phyloP scores from a whole-genome alignment of 2,113 vertebrate species.

The Odontophorus gujanensis region DNA sequence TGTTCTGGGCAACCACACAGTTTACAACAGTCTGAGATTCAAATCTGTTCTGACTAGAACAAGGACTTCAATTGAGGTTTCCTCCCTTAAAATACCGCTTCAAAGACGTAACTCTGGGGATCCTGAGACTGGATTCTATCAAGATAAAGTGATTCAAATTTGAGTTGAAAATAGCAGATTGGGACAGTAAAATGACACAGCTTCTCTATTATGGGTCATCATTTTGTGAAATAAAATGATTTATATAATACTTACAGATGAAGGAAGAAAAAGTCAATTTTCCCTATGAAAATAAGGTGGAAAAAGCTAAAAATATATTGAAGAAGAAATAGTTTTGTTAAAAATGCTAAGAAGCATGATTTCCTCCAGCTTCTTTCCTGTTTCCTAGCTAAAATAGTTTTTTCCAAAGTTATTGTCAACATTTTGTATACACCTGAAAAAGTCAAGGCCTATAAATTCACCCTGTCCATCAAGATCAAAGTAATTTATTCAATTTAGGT shows the following conservation, averaged over 20 bases:
- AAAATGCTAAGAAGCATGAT: not conserved
- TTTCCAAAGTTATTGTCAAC: not conserved
- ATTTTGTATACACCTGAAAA: not conserved
- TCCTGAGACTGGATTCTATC: not conserved
- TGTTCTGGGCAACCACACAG: not conserved
- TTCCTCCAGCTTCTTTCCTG: not conserved
- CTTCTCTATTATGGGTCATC: not conserved
- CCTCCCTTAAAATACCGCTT: not conserved
- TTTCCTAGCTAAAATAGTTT: not conserved
- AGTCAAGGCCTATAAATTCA: not conserved
- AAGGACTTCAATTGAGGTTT: not conserved
- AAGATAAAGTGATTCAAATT: not conserved
- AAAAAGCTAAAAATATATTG: not conserved
- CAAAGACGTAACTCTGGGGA: not conserved
- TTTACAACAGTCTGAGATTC: not conserved
- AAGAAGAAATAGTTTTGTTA: not conserved
- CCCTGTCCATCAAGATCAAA: not conserved
- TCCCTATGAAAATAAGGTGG: not conserved
- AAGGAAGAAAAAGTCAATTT: not conserved
- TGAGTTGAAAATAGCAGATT: not conserved
- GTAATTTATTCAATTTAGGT: not conserved
- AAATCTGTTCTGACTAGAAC: not conserved
- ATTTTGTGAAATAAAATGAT: not conserved
- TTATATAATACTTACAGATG: not conserved
- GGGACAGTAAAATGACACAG: not conserved